Evolutionary conservation across 2,888 invertebrate species (phyloP), one percentile per base, ranked within the genome.

Genomic region (Anthophora plumipes): DNA sequence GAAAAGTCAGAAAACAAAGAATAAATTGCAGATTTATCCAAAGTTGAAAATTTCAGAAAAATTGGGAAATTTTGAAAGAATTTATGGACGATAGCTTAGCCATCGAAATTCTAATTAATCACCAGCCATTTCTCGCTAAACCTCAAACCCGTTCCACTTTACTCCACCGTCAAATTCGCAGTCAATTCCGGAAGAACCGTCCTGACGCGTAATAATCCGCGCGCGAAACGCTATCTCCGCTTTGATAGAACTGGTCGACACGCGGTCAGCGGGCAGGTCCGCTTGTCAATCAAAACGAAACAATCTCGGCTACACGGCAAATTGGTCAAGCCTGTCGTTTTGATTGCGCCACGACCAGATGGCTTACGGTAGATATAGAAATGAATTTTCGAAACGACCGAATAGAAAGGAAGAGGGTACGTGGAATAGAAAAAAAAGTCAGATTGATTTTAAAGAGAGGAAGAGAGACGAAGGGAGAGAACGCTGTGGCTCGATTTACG

Each of bases 211-310:
- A 63, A 63, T 48, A 48, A 63, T 41, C 54, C 48, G 17, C 46
- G 75, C 71, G 71, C 37, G 74, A 54, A 70, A 48, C 43, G 25
- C 63, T 63, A 57, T 69, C 70, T 46, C 55, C 54, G 63, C 48
- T 71, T 68, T 46, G 81, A 71, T 55, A 22, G 46, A 57, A 59
- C 52, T 60, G 68, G n/a, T 57, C 46, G 52, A 48, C 73, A 59
- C 67, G 61, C 64, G 77, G 80, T 80, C 74, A 64, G 22, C n/a
- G 22, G 22, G 25, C 52, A 22, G 31, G 43, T n/a, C 55, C 48
- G 60, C 64, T 71, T 86, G 82, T 86, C 86, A 78, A 86, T 86
- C 86, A 83, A 79, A 83, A 72, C 79, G 85, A 80, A 86, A 86
- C 86, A 77, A 82, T 86, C 78, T 77, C 69, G 81, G 31, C 59